phyloP scores from a whole-genome alignment of 2,888 invertebrate species.

The Noctua janthe region DNA sequence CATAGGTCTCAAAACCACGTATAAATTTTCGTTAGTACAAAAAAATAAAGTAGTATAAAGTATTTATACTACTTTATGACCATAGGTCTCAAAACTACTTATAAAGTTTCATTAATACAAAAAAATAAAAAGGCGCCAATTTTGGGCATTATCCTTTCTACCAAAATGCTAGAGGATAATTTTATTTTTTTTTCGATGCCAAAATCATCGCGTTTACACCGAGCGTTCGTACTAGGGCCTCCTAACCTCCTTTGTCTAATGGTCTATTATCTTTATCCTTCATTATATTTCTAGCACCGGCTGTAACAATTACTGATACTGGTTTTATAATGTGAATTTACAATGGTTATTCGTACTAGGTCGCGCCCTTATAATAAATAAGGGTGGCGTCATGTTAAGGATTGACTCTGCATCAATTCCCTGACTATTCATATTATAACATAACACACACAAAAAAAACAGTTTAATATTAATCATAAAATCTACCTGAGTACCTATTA shows the following conservation, averaged over 20 bases:
- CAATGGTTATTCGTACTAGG: neutral
- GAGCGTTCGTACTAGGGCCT: neutral
- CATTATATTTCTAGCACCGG: neutral
- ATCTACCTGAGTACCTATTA: neutral
- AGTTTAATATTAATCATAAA: neutral
- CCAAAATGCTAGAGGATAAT: neutral
- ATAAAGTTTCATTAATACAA: neutral
- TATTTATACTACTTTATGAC: too few relatives aligned
- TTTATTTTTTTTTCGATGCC: neutral
- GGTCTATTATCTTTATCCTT: neutral
- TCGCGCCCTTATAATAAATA: neutral
- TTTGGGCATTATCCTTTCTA: neutral
- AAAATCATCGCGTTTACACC: neutral
- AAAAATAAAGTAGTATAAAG: too few relatives aligned
- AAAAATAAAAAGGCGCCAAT: neutral
- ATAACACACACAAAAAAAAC: neutral
- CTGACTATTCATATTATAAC: neutral
- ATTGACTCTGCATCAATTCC: neutral
- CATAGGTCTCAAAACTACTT: too few relatives aligned
- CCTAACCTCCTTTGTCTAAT: neutral
- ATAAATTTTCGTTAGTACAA: too few relatives aligned
- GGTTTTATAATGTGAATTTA: neutral
- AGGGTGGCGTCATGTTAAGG: neutral
- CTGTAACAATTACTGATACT: neutral
- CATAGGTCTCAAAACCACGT: too few relatives aligned